Base-by-base conservation (phyloP, 2,797 vertebrate species). In the Typhlichthys eigenmanni region DNA sequence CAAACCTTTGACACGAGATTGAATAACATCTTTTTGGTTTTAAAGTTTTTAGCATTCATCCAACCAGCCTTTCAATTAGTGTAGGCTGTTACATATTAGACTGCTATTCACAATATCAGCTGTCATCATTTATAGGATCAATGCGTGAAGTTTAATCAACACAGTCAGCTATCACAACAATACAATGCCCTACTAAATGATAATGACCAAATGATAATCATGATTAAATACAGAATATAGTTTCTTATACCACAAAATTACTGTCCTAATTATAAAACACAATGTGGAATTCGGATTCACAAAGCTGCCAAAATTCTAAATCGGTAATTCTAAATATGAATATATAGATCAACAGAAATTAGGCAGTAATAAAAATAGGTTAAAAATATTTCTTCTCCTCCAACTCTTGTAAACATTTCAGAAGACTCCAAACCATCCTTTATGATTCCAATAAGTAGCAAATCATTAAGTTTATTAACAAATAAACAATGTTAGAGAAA, bases 281-380 rank as follows among this genome's bases (percentile, higher is more conserved):
- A 68, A 5, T 17, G 34, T 60, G 11, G 38, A 55, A 52, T 38
- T 57, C 24, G 66, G 64, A 72, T 69, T 68, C 62, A 69, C 55
- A 55, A 80, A 86, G 84, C 84, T 86, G 83, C 81, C 77, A 52
- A 56, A 78, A 77, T 63, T 54, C 68, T 59, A 59, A 58, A 66
- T 78, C 62, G 68, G 66, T 67, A 66, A 58, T 73, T 5, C 60
- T 57, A 56, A 64, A 78, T 43, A 78, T 13, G 56, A 45, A 76
- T 0, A 43, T n/a, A 66, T 76, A 62, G 58, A 47, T 19, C 3
- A 51, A 76, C 58, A 75, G 55, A 78, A 81, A 82, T 74, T 81
- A 85, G 81, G 82, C 77, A 81, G 81, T 76, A 69, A 60, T 10
- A 47, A 68, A 63, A 5, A 47, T 9, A 32, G 55, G 9, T 47